Evolutionary conservation across 2,797 vertebrate genomes (phyloP).

Genomic region (Florisuga fusca): DNA sequence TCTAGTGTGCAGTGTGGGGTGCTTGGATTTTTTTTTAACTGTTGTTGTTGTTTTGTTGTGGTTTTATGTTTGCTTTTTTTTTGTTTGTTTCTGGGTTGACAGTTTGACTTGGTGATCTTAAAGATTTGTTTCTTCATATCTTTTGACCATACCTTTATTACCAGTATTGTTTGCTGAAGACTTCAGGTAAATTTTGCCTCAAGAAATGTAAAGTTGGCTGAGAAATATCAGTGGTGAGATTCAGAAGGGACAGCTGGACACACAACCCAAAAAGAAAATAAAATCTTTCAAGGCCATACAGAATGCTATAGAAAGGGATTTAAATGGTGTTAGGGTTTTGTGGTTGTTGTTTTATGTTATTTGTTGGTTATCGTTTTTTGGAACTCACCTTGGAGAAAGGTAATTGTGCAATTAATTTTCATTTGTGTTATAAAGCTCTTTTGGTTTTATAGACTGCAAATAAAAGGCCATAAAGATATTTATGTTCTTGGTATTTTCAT

Average conservation of each 20-base stretch:
- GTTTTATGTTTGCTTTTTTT: too few relatives aligned
- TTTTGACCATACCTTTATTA: not conserved
- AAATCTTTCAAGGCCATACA: not conserved
- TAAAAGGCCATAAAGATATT: conserved; percentile 41
- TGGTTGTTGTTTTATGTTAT: not conserved
- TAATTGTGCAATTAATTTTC: conserved; percentile 51
- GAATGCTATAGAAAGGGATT: not conserved
- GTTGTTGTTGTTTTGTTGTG: too few relatives aligned
- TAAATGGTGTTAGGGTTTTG: not conserved
- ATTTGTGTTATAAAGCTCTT: conserved; percentile 25
- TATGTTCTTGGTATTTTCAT: conserved; percentile 34
- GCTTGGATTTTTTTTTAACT: too few relatives aligned
- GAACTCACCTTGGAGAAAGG: not conserved
- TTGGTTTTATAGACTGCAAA: conserved; percentile 33
- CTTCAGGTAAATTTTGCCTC: not conserved
- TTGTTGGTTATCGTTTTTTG: not conserved
- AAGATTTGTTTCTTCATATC: too few relatives aligned
- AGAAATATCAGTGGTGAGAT: not conserved
- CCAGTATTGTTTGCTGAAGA: not conserved
- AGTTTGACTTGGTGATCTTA: too few relatives aligned
- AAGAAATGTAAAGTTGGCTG: not conserved
- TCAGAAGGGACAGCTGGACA: not conserved
- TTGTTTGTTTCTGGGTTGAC: too few relatives aligned
- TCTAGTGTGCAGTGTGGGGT: too few relatives aligned
- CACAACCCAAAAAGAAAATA: not conserved